These are phyloP conservation scores for Oncorhynchus masou DNA, from an alignment of 2,113 vertebrate genomes.

Conservation along the genomic window DNA sequence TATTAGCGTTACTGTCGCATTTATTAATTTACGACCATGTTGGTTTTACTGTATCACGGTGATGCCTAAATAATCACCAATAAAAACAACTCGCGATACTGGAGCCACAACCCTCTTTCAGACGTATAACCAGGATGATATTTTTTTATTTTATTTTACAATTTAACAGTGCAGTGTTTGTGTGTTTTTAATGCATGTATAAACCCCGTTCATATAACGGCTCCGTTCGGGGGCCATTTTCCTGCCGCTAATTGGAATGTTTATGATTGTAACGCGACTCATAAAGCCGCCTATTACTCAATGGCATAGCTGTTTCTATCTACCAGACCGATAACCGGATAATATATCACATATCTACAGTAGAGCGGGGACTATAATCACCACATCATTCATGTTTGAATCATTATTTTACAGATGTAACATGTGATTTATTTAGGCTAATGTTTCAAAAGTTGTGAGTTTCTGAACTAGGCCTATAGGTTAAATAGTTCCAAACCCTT, in stretches of 20 bases:
- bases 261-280: slow-evolving; percentile 69
- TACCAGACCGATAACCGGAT: slow-evolving; percentile 45
- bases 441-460: neutral
- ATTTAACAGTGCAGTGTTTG: no score
- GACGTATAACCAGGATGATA: neutral
- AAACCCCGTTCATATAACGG: neutral
- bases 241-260: slow-evolving; percentile 62
- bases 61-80: no score
- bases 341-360: slow-evolving; percentile 17
- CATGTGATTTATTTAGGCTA: neutral
- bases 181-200: slow-evolving; percentile 18
- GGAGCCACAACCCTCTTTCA: neutral
- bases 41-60: no score
- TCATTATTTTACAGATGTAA: neutral
- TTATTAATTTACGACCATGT: no score
- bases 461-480: no score
- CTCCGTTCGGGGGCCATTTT: slow-evolving; percentile 33
- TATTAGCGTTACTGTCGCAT: no score
- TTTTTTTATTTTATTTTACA: neutral
- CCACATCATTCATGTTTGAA: neutral
- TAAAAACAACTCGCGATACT: no score
- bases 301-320: slow-evolving; percentile 55
- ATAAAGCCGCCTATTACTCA: slow-evolving; percentile 66
- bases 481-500: neutral
- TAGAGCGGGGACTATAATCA: neutral